phyloP scores from a whole-genome alignment of 2,888 invertebrate genomes.

The Drosophila algonquin region DNA sequence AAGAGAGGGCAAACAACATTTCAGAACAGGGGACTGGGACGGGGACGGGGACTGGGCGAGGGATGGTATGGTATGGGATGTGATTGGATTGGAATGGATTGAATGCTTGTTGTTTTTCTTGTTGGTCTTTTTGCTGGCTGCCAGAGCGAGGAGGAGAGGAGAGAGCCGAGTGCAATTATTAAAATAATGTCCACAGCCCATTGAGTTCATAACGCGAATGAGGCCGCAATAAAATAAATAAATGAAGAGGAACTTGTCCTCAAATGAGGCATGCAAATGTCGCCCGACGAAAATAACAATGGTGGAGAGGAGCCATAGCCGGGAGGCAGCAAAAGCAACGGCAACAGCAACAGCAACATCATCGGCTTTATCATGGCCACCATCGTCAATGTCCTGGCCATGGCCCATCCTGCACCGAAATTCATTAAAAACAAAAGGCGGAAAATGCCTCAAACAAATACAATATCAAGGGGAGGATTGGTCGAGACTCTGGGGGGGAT shows the following conservation, averaged over 20 bases:
- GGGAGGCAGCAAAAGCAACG: not conserved
- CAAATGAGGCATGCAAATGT: conserved; percentile 77
- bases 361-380: conserved; percentile 59
- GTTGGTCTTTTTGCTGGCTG: conserved; percentile 43
- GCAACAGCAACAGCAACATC: conserved; percentile 21
- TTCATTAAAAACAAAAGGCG: conserved; percentile 55
- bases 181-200: conserved; percentile 81
- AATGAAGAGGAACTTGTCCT: conserved; percentile 79
- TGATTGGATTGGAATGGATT: not conserved
- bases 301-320: not conserved
- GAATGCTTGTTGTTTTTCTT: conserved; percentile 38
- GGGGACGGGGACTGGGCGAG: not conserved
- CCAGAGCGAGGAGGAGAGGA: too few species aligned
- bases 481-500: not conserved
- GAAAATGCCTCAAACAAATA: conserved; percentile 22
- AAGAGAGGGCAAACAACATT: conserved; percentile 51
- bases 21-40: conserved; percentile 24
- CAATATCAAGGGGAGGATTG: conserved; percentile 21
- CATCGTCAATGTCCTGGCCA: conserved; percentile 29
- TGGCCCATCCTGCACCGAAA: conserved; percentile 49
- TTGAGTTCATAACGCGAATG: conserved; percentile 83
- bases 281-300: conserved; percentile 54
- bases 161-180: conserved; percentile 73
- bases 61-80: not conserved
- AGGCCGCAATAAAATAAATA: conserved; percentile 84